These are phyloP conservation scores for Noctuana brunneofusca DNA, from an alignment of 2,888 invertebrate genomes.

Conservation along the genomic window DNA sequence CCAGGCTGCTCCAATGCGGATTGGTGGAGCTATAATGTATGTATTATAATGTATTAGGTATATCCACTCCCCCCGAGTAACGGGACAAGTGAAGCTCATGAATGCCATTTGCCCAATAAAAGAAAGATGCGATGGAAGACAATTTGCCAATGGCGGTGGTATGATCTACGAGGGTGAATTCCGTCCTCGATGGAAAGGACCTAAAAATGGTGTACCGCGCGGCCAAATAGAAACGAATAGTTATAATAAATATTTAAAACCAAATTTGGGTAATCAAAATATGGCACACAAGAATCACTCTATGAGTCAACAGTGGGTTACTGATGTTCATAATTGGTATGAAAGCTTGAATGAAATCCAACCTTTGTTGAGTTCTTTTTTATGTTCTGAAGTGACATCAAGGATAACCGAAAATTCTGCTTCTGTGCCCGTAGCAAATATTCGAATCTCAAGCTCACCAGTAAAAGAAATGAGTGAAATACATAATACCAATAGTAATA, in stretches of 20 bases:
- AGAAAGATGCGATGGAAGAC: constrained; percentile 8
- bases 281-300: constrained; percentile 1
- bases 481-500: neutral
- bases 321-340: constrained; percentile 25
- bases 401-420: neutral
- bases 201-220: constrained; percentile 35
- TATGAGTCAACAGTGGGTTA: constrained; percentile 22
- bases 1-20: too few relatives aligned
- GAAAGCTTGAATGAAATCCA: constrained; percentile 10
- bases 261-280: constrained; percentile 3
- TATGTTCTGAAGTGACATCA: neutral
- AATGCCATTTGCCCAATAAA: constrained; percentile 16
- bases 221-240: constrained; percentile 17
- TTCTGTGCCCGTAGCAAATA: neutral
- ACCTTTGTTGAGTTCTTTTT: constrained; percentile 11
- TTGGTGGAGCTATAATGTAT: too few relatives aligned
- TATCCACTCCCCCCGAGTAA: neutral
- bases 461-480: neutral
- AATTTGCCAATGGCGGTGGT: constrained; percentile 30
- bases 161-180: constrained; percentile 5
- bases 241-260: constrained; percentile 7
- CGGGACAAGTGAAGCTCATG: constrained; percentile 23
- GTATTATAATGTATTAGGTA: too few relatives aligned
- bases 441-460: neutral
- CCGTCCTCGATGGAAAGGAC: neutral